Conservation (phyloP, 1,140 invertebrate genomes). For the Brachionus asplanchnoidis region DNA sequence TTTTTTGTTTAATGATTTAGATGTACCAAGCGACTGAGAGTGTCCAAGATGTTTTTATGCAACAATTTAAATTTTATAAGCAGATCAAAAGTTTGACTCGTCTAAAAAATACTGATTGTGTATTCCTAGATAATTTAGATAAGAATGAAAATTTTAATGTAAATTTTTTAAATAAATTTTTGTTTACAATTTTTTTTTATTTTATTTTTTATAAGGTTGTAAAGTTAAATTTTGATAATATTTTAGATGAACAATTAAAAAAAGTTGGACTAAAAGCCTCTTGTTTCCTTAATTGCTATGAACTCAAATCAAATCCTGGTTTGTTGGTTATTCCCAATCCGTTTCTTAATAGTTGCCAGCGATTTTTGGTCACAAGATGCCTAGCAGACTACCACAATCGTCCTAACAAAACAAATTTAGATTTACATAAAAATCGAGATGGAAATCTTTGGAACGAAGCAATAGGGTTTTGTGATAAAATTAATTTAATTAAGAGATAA, state of each 20-base stretch:
- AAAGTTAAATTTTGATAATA: background rate
- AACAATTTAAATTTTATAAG: slow-evolving; percentile 10
- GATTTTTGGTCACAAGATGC: slow-evolving; percentile 74
- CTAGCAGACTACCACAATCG: slow-evolving; percentile 69
- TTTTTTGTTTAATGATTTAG: slow-evolving; percentile 36
- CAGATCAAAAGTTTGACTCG: background rate
- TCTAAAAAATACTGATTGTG: background rate
- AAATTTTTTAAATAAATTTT: background rate
- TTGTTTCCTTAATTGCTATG: background rate
- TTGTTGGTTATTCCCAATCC: slow-evolving; percentile 76
- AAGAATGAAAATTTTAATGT: slow-evolving; percentile 7
- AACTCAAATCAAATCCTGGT: slow-evolving; percentile 56
- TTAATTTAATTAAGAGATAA: background rate
- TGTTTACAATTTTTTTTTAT: background rate
- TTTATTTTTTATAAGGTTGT: background rate
- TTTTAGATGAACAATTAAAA: background rate
- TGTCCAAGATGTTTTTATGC: background rate
- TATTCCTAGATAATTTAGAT: slow-evolving; percentile 6
- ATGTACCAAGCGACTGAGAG: background rate
- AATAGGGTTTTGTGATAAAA: background rate
- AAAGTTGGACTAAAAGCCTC: background rate
- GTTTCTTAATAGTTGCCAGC: slow-evolving; percentile 70
- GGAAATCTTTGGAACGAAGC: background rate
- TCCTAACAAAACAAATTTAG: slow-evolving; percentile 74
- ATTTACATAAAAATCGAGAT: slow-evolving; percentile 57